Evolutionary conservation across 2,113 vertebrate genomes (phyloP).

Genomic region (Clupea harengus): DNA sequence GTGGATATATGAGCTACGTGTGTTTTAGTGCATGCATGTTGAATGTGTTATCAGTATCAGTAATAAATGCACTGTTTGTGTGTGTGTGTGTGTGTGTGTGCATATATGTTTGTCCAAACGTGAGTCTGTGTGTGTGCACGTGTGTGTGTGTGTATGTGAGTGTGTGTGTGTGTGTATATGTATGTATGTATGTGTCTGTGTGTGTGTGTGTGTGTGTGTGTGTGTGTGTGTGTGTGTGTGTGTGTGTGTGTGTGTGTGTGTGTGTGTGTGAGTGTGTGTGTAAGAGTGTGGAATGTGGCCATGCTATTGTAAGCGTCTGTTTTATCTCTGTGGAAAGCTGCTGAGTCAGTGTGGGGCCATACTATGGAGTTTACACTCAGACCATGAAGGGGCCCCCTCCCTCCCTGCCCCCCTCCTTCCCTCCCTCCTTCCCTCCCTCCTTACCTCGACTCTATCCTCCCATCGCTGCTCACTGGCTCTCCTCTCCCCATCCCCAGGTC

Average conservation of each 20-base stretch:
- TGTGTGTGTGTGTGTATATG: background rate
- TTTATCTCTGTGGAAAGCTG: background rate
- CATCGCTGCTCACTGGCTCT: slow-evolving; percentile 2
- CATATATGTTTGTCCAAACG: background rate
- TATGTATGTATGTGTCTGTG: background rate
- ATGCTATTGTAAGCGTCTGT: background rate
- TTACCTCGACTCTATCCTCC: background rate
- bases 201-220: too few species aligned
- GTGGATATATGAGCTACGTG: too few species aligned
- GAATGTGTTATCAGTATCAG: background rate
- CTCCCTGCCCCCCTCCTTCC: background rate
- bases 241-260: background rate
- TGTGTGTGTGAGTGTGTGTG: background rate
- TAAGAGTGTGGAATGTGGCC: background rate
- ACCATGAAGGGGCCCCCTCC: background rate
- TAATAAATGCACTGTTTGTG: background rate
- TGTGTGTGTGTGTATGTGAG: slow-evolving; percentile 16
- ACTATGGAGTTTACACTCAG: background rate
- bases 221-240: background rate
- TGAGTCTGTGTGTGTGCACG: background rate
- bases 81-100: background rate
- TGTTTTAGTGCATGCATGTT: background rate
- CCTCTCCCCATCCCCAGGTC: background rate
- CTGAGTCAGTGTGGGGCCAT: background rate
- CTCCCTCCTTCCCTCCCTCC: background rate